A percentile compares a stretch with the other conserved stretches of the same genome.
Evolutionary conservation across 2,888 invertebrate genomes (phyloP).

Genomic region (Drosophila rubida): DNA sequence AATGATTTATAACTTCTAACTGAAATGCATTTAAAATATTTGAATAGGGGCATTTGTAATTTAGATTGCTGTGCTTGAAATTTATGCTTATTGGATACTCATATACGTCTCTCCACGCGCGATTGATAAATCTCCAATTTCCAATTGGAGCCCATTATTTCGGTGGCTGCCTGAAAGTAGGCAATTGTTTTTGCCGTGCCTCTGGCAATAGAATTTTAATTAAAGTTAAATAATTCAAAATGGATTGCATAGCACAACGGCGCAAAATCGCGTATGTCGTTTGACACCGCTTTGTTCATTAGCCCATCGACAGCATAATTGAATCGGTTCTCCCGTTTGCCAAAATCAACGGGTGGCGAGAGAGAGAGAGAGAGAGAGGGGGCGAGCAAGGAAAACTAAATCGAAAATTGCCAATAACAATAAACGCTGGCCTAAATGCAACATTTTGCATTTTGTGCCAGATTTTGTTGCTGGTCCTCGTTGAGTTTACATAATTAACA

Average conservation of each 20-base stretch:
- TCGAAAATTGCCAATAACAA: conserved; percentile 59
- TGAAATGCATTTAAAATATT: no score
- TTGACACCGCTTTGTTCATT: conserved; percentile 59
- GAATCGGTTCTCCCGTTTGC: conserved; percentile 53
- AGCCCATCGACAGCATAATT: conserved; percentile 54
- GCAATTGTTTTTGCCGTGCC: conserved; percentile 23
- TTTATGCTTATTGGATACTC: background rate
- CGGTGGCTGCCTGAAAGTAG: conserved; percentile 35
- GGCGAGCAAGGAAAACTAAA: conserved; percentile 10
- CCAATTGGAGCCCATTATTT: background rate
- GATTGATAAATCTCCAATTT: background rate
- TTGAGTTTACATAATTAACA: conserved; percentile 66
- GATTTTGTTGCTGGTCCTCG: conserved; percentile 12
- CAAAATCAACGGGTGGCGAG: conserved; percentile 55
- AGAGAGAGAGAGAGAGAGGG: background rate
- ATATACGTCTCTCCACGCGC: no score
- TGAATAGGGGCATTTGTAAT: background rate
- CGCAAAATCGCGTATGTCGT: conserved; percentile 17
- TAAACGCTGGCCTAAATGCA: conserved; percentile 38
- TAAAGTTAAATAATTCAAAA: conserved; percentile 72
- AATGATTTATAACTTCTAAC: no score
- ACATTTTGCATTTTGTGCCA: conserved; percentile 1
- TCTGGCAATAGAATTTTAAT: conserved; percentile 56
- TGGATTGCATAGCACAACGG: conserved; percentile 37
- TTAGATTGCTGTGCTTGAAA: background rate